Base-by-base conservation (phyloP, 2,888 invertebrate species). In the Tridacna gigas region DNA sequence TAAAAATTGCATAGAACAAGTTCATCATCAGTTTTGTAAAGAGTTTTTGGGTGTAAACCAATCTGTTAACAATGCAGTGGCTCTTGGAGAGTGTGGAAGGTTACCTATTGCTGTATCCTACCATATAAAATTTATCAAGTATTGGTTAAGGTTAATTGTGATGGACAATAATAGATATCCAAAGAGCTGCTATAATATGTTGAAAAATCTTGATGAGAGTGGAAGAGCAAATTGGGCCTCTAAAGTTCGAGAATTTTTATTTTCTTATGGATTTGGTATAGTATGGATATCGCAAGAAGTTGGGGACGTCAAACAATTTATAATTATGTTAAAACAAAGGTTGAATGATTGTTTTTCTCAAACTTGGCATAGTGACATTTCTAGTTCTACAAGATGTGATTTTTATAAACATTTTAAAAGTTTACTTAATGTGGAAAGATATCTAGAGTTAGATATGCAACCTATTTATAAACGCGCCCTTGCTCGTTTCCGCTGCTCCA, bases 201-300 rank as follows among this genome's bases (percentile, higher is more conserved):
- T 82, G 26, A 48, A 61, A 48, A 22, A 37, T 15, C 9, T 77
- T 22, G 78, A 78, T 45, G 77, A 77, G 0, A 66, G 67, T 22
- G 79, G 65, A n/a, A 28, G 75, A 47, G 47, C 45, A 13, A 75
- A 66, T 20, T 75, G 80, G 80, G 75, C 67, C 13, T 45, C 80
- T 5, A 12, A 69, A n/a, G 25, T 80, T 11, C 75, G 75, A 80
- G 45, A 69, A 12, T 20, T 74, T 28, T 61, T 80, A 18, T 80
- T 65, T 25, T 47, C 63, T 48, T 51, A 79, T 45, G 82, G 82
- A 25, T 82, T 82, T 67, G 79, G 79, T 7, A 75, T 75, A 60
- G 79, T 28, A 12, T 82, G 78, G 82, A 47, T 74, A n/a, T 63
- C 67, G 47, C 56, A 75, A n/a, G 77, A 69, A 5, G 77, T 79